phyloP scores from a whole-genome alignment of 53 echinoderm and acorn worm genomes.

The Pentamera pediparva region DNA sequence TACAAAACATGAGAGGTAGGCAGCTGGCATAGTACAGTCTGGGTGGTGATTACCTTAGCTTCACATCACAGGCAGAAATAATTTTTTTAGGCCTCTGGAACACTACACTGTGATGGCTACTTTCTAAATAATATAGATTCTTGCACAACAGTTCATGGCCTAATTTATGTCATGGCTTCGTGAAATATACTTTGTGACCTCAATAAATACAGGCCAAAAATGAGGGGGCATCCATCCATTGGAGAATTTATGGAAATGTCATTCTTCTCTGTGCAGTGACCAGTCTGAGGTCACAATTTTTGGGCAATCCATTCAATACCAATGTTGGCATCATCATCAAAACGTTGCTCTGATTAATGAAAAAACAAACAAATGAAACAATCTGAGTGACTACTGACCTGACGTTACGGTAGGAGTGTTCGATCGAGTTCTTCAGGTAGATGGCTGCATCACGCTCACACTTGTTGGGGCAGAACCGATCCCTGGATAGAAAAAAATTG shows the following conservation, averaged over 20 bases:
- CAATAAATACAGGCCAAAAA: too few species aligned
- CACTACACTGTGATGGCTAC: too few species aligned
- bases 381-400: conserved; percentile 59
- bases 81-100: too few species aligned
- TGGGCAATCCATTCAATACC: neutral
- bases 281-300: neutral
- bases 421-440: conserved; percentile 79
- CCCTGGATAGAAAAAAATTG: conserved; percentile 35
- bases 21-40: too few species aligned
- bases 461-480: conserved; percentile 84
- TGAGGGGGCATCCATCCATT: too few species aligned
- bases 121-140: too few species aligned
- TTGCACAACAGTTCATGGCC: too few species aligned
- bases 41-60: too few species aligned
- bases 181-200: too few species aligned
- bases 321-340: neutral
- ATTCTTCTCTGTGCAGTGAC: neutral
- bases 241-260: neutral
- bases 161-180: too few species aligned
- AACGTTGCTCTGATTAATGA: neutral
- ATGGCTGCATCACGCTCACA: conserved; percentile 83
- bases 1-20: too few species aligned
- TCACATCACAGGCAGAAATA: too few species aligned
- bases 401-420: conserved; percentile 84
- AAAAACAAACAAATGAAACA: neutral